Evolutionary conservation across 2,797 vertebrate genomes (phyloP).

Genomic region (Oreortyx pictus): DNA sequence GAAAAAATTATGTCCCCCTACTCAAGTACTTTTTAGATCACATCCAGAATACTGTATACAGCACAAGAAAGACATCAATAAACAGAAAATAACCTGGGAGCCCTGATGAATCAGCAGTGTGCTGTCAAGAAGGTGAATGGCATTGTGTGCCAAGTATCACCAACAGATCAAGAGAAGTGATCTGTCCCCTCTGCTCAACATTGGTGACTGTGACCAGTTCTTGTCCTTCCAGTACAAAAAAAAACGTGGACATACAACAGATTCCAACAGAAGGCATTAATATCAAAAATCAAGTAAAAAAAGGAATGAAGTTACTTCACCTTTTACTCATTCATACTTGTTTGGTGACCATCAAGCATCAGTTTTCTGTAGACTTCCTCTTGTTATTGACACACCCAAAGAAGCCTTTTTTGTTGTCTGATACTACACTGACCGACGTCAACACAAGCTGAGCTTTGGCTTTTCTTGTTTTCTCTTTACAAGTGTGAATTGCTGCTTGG

Average conservation of each 20-base stretch:
- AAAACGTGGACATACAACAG: too few relatives aligned
- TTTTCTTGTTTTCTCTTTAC: neutral
- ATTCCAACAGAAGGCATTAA: neutral
- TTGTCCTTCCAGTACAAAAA: too few relatives aligned
- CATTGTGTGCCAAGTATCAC: too few relatives aligned
- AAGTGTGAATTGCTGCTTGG: neutral
- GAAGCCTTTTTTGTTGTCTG: neutral
- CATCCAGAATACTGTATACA: neutral
- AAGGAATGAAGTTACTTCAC: neutral
- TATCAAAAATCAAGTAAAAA: neutral
- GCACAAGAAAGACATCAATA: neutral
- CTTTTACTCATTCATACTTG: neutral
- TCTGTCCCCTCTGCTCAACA: too few relatives aligned
- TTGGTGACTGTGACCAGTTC: too few relatives aligned
- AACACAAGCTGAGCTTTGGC: neutral
- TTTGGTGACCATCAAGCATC: neutral
- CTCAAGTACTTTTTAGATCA: neutral
- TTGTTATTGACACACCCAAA: neutral
- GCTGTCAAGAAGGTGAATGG: neutral
- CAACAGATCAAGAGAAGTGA: too few relatives aligned
- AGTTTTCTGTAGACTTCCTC: neutral
- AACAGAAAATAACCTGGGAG: neutral
- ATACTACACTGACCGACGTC: neutral
- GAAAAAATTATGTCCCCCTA: neutral
- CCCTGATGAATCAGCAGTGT: neutral